Base-by-base conservation (phyloP, 2,797 vertebrate species). In the Tokudaia tokunoshimensis region DNA sequence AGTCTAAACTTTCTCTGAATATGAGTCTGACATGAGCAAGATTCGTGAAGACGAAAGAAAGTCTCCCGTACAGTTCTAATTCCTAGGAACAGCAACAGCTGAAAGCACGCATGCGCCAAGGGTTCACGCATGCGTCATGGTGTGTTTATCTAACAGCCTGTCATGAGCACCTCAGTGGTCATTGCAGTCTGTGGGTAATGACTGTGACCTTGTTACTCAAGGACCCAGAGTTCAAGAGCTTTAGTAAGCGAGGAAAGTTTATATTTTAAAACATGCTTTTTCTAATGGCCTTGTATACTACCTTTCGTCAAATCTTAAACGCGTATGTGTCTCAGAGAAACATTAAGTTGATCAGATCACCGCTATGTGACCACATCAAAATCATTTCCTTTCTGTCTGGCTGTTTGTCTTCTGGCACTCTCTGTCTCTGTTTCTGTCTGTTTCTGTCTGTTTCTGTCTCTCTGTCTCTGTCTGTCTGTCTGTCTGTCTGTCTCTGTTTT, bases 1-100 rank as follows among this genome's bases (percentile, higher is more conserved):
- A 44, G 41, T 74, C 65, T 91, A 37, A 83, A 72, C 50, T 74
- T 94, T 84, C 83, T 91, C 89, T 74, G 65, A 8, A 55, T 86
- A 50, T 20, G 37, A 63, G 24, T 88, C 22, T 89, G n/a, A 31
- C 22, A 87, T 65, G 76, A 96, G 29, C 31, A 78, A 31, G 37
- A 31, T 9, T 52, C n/a, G 1, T 31, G 4, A 13, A 57, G 37
- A 55, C 2, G 44, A 0, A 86, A 12, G 61, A 65, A 65, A 75
- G 20, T 90, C 44, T 72, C 63, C 55, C 37, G 29, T 59, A 6
- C n/a, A 52, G 63, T 76, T 79, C 24, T 52, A 31, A 61, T 61
- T 10, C 74, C 34, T 85, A 34, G 0, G 80, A 76, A 72, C 17
- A 85, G 22, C 41, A 70, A 14, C n/a, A 13, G 20, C 24, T 82